Percentiles rank a stretch among this genome's conserved stretches.
Conservation (phyloP, 2,797 vertebrate genomes). For the Gephyroberyx darwinii region DNA sequence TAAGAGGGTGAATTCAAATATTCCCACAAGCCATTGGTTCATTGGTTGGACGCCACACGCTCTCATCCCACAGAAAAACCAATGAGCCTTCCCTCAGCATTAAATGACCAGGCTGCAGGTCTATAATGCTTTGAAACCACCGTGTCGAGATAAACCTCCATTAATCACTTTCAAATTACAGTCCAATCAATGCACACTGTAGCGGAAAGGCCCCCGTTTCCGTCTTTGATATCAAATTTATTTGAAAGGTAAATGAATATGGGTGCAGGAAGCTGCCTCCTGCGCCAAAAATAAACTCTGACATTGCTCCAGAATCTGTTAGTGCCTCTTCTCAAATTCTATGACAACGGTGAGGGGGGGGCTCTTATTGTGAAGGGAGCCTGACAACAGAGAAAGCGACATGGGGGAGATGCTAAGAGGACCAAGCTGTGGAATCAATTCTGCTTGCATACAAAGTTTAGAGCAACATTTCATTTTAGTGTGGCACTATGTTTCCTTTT, state of each 20-base stretch:
- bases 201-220: slow-evolving; percentile 8
- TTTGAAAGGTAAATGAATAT: slow-evolving; percentile 60
- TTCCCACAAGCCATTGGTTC: too few relatives aligned
- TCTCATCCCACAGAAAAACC: too few relatives aligned
- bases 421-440: too few relatives aligned
- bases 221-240: slow-evolving; percentile 38
- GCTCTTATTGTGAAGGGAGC: neutral
- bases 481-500: too few relatives aligned
- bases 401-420: too few relatives aligned
- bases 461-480: too few relatives aligned
- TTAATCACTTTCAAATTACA: slow-evolving; percentile 47
- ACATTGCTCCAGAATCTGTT: slow-evolving; percentile 46
- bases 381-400: neutral
- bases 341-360: slow-evolving; percentile 9
- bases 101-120: too few relatives aligned
- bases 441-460: too few relatives aligned
- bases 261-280: slow-evolving; percentile 49
- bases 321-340: slow-evolving; percentile 41
- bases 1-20: too few relatives aligned
- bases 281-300: slow-evolving; percentile 54
- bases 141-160: neutral
- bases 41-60: too few relatives aligned
- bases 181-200: neutral
- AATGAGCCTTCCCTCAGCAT: too few relatives aligned
- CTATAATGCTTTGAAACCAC: neutral